These are phyloP conservation scores for Apolygus lucorum DNA, from an alignment of 1,140 invertebrate genomes.

Conservation along the genomic window DNA sequence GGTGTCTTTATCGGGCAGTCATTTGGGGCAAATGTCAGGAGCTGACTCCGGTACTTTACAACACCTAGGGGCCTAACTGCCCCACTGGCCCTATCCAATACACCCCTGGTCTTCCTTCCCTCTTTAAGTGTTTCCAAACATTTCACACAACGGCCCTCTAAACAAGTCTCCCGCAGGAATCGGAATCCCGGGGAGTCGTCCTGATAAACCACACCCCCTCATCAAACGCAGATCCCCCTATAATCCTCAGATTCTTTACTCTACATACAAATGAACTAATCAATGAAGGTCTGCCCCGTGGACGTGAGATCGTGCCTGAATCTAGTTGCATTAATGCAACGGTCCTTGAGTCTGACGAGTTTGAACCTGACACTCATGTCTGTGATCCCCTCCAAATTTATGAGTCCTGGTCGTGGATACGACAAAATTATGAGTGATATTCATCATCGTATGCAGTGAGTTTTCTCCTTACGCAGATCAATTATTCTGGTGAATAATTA, in stretches of 20 bases:
- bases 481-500: no score
- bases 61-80: slow-evolving; percentile 10
- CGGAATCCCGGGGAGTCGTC: background rate
- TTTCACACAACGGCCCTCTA: slow-evolving; percentile 8
- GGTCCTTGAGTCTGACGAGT: no score
- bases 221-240: background rate
- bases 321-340: no score
- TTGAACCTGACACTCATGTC: no score
- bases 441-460: no score
- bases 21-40: slow-evolving; percentile 17
- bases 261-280: slow-evolving; percentile 1
- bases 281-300: background rate
- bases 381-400: no score
- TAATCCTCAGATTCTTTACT: background rate
- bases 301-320: no score
- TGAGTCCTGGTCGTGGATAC: no score
- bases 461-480: no score
- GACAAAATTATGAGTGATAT: no score
- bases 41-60: slow-evolving; percentile 16
- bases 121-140: slow-evolving; percentile 7
- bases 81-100: slow-evolving; percentile 14
- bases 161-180: slow-evolving; percentile 12
- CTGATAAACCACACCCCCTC: background rate
- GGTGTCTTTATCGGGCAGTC: slow-evolving; percentile 15
- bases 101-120: background rate